Evolutionary conservation across 2,113 vertebrate genomes (phyloP).

Genomic region (Gobius niger): DNA sequence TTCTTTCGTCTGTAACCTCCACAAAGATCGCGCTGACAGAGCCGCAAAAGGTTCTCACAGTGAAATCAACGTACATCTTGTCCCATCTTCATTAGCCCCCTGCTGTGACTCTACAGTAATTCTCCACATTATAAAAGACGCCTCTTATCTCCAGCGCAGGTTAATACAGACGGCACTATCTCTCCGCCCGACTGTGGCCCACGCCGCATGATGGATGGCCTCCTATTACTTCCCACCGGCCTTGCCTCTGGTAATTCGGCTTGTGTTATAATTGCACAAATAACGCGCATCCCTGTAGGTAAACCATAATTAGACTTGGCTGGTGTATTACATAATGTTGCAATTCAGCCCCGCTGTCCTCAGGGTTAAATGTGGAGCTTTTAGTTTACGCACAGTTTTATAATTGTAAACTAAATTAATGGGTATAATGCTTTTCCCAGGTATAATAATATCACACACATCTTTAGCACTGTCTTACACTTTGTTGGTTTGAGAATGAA

Average conservation of each 20-base stretch:
- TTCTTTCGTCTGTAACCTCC: background rate
- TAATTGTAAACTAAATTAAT: too few species aligned
- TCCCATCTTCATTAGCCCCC: background rate
- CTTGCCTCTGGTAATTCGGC: conserved; percentile 23
- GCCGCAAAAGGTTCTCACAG: background rate
- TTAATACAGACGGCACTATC: background rate
- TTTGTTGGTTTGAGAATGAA: too few species aligned
- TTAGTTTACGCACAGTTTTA: too few species aligned
- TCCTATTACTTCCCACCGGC: conserved; percentile 24
- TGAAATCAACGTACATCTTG: background rate
- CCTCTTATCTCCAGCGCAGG: conserved; percentile 7
- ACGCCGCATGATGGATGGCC: conserved; percentile 35
- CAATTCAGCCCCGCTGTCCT: background rate
- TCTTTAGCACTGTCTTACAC: too few species aligned
- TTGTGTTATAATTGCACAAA: conserved; percentile 27
- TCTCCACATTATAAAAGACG: conserved; percentile 7
- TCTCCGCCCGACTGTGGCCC: background rate
- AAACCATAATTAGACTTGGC: conserved; percentile 14
- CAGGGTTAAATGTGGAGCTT: background rate
- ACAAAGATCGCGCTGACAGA: background rate
- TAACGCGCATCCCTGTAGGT: conserved; percentile 8
- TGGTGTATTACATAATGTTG: background rate
- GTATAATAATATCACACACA: too few species aligned
- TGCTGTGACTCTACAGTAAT: background rate
- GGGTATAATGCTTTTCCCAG: too few species aligned